Conservation (phyloP, 2,888 invertebrate species). For the Spilosoma lubricipeda region DNA sequence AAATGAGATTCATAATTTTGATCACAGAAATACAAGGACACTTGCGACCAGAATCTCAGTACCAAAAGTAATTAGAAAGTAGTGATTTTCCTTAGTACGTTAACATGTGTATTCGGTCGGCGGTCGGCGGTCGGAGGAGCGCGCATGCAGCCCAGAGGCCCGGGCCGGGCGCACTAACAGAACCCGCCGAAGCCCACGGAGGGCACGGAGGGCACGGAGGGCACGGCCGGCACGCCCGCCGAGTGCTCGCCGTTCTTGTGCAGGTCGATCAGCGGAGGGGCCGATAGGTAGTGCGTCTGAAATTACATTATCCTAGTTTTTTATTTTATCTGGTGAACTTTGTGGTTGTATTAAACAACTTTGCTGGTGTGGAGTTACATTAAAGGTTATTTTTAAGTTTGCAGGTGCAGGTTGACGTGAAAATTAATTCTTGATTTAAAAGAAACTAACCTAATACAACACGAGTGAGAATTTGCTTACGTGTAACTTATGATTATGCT, state of each 20-base stretch:
- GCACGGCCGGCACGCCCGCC: conserved; percentile 66
- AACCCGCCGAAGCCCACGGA: conserved; percentile 84
- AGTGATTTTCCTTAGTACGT: not conserved
- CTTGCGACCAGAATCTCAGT: not conserved
- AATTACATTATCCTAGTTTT: conserved; percentile 35
- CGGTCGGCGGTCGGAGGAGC: too few relatives aligned
- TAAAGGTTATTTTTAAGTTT: not conserved
- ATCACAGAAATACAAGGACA: not conserved
- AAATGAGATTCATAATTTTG: conserved; percentile 1
- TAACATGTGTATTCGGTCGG: not conserved
- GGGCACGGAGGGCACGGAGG: conserved; percentile 78
- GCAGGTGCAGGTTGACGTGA: not conserved
- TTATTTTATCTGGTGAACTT: too few relatives aligned
- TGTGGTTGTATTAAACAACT: too few relatives aligned
- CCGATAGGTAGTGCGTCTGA: conserved; percentile 78
- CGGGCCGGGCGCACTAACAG: too few relatives aligned
- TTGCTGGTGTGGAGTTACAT: too few relatives aligned
- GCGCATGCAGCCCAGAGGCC: too few relatives aligned
- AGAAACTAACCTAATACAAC: too few relatives aligned
- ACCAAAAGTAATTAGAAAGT: not conserved
- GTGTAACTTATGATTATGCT: too few relatives aligned
- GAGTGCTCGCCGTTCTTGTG: conserved; percentile 78
- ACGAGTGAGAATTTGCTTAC: too few relatives aligned
- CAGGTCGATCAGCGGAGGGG: conserved; percentile 78
- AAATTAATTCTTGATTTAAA: too few relatives aligned